Percentiles rank a stretch among this genome's conserved stretches.
These are phyloP conservation scores for Turnix velox DNA, from an alignment of 2,113 vertebrate species.

Conservation along the genomic window DNA sequence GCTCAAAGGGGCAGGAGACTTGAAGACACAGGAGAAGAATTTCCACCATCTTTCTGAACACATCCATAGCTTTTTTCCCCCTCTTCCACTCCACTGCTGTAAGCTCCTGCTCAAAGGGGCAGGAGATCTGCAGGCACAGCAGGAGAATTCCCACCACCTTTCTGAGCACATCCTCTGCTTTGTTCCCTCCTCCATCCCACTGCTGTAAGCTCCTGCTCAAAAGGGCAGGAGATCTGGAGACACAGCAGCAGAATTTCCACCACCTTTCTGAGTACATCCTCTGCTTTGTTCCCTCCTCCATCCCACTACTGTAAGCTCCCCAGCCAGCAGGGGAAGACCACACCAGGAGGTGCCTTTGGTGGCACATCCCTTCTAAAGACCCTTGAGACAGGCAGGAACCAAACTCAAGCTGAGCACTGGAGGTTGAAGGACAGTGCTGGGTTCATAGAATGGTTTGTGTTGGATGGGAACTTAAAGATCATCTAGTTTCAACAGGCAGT, in stretches of 20 bases:
- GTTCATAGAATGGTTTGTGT: too few species aligned
- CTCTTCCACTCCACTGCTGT: fast-evolving
- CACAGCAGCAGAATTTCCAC: neutral
- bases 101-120: neutral
- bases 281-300: fast-evolving
- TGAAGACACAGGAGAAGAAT: neutral
- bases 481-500: too few species aligned
- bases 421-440: neutral
- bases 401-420: neutral
- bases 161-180: neutral
- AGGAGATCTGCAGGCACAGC: neutral
- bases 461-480: too few species aligned
- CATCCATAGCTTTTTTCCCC: fast-evolving
- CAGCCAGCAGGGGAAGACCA: fast-evolving
- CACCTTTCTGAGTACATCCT: neutral
- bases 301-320: fast-evolving
- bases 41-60: neutral
- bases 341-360: too few species aligned
- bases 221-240: too few species aligned
- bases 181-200: fast-evolving
- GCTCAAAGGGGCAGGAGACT: too few species aligned
- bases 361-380: neutral
- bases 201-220: neutral
- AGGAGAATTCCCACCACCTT: neutral
- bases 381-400: neutral